Base-by-base conservation (phyloP, 2,888 invertebrate species). In the Ypsolopha sequella region DNA sequence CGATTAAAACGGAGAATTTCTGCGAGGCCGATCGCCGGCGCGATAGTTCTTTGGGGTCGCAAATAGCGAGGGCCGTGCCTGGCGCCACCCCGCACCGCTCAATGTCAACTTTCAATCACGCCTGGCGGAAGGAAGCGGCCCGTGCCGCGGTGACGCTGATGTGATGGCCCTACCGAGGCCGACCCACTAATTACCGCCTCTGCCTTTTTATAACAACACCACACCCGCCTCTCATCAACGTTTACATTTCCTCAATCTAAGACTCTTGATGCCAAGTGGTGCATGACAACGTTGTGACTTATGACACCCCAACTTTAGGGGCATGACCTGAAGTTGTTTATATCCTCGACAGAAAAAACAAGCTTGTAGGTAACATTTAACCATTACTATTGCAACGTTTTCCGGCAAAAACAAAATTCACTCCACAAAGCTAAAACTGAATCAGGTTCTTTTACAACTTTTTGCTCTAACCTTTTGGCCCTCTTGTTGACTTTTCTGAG, bases 41-140 rank as follows among this genome's bases (percentile, higher is more conserved):
- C 80, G 85, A 86, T 86, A 84, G 76, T 77, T 73, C 69, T 14
- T 76, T 76, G 77, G 79, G 82, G 82, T 84, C 82, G 80, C 77
- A 82, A 80, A 77, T 77, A 80, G 66, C 60, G 60, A 73, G 75
- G 73, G 73, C 75, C 78, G 86, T 86, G 73, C 86, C 86, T 80
- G 84, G 85, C 76, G 77, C 82, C 80, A 72, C 81, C 80, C 80
- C 65, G 70, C 57, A 54, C 58, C 65, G 76, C 73, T 80, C 84
- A 81, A 82, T 81, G 84, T 82, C 84, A 84, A 81, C 80, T 77
- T 85, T 79, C 78, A 81, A 82, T 81, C 81, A 80, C 67, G 66
- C 70, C 69, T 71, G 76, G 76, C 76, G 76, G 80, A 76, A 80
- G 80, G 79, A 80, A 77, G 69, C 70, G 63, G 68, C 69, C 66